Base-by-base conservation (phyloP, 2,888 invertebrate species). In the Pharmacophagus antenor region DNA sequence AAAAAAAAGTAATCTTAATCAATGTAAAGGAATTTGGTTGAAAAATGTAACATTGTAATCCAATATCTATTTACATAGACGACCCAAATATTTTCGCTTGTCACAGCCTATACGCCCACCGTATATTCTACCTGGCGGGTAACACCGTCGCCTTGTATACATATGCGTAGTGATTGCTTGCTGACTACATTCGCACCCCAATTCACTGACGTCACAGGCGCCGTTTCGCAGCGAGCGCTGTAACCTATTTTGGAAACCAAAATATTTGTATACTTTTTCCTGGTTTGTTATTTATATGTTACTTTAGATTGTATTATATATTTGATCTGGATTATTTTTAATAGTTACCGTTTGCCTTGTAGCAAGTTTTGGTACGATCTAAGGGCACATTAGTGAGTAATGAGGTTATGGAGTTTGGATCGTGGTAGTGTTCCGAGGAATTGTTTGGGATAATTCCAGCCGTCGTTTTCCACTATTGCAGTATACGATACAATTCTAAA, bases 101-200 rank as follows among this genome's bases (percentile, higher is more conserved):
- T 58, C 47, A 57, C 47, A n/a, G 57, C 52, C 1, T 47, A n/a
- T 41, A 41, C 41, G 20, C 23, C 41, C 20, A 20, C 47, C 47
- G 23, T 48, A 58, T 54, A 48, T 53, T 48, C 23, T 20, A 58
- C 47, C 51, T 42, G 53, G 25, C 27, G 46, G 20, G 44, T 25
- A 58, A 51, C 48, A 51, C 20, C 37, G 47, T 53, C 23, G 37
- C 52, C 58, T 58, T 50, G 51, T 53, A 53, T 53, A 58, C 53
- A 51, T 51, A 46, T 6, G 18, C 23, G 61, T 52, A 47, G 56
- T 48, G 56, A 61, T 61, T 56, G 37, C 52, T 47, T 47, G 47
- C 52, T 49, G 49, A 42, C 41, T 46, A 51, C 61, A 25, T 59
- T 49, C 50, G 25, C 49, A 47, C 51, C 23, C 37, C 52, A 44